Conservation (phyloP, 2,888 invertebrate species). For the Anoplius nigerrimus region DNA sequence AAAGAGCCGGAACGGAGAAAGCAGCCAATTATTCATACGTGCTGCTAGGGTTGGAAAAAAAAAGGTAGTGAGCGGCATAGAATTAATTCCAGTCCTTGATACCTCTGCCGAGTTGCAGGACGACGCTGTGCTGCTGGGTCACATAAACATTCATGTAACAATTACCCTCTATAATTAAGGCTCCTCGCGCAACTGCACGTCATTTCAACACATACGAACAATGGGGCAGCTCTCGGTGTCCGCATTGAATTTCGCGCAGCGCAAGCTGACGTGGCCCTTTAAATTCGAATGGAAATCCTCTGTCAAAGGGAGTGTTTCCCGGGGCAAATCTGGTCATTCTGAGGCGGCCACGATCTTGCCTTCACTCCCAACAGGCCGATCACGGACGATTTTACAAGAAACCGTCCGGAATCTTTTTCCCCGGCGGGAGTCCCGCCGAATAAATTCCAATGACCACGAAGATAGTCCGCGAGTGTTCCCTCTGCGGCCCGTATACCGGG, state of each 20-base stretch:
- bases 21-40: too few species aligned
- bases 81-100: too few species aligned
- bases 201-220: not conserved
- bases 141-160: too few species aligned
- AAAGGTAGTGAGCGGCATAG: too few species aligned
- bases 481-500: constrained; percentile 40
- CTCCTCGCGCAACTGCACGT: not conserved
- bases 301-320: not conserved
- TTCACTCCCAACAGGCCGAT: too few species aligned
- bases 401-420: constrained; percentile 17
- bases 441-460: constrained; percentile 48
- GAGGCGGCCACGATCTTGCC: constrained; percentile 8
- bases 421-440: constrained; percentile 26
- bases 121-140: too few species aligned
- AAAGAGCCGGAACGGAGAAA: not conserved
- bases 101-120: too few species aligned
- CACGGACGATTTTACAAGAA: constrained; percentile 11
- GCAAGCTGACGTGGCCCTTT: too few species aligned
- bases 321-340: constrained; percentile 19
- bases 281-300: not conserved
- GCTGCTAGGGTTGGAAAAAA: too few species aligned
- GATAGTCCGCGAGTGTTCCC: constrained; percentile 28
- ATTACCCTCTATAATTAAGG: too few species aligned
- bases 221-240: not conserved
- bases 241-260: too few species aligned